phyloP scores from a whole-genome alignment of 2,113 vertebrate genomes.

The Dasyurus viverrinus region DNA sequence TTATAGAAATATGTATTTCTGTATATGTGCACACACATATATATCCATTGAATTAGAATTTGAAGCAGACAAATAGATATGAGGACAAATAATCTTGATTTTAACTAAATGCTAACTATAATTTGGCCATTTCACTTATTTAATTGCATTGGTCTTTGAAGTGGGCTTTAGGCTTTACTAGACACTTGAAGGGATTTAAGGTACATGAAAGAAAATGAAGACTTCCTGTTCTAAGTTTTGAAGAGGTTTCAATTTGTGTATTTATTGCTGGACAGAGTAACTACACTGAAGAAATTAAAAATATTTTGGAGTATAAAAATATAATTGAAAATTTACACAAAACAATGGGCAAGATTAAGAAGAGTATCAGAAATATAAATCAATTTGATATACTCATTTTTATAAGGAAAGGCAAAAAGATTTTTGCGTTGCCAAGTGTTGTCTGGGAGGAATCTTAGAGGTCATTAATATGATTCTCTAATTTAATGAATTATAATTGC shows the following conservation, averaged over 20 bases:
- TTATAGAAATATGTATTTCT: no score
- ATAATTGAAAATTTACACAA: neutral
- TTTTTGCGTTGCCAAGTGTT: neutral
- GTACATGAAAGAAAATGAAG: neutral
- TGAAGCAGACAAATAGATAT: no score
- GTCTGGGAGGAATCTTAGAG: neutral
- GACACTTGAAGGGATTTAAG: neutral
- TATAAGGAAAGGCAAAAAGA: neutral
- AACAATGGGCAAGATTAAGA: neutral
- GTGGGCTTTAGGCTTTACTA: neutral
- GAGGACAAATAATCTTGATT: neutral
- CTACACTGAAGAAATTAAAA: neutral
- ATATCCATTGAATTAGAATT: neutral
- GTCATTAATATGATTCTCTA: neutral
- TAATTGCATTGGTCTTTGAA: neutral
- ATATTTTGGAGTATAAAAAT: neutral
- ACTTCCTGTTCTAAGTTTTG: neutral
- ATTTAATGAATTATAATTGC: neutral
- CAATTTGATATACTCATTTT: neutral
- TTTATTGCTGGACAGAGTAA: neutral
- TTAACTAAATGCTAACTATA: neutral
- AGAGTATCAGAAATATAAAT: neutral
- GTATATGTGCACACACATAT: no score
- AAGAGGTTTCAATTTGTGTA: neutral
- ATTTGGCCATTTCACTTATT: neutral